These are phyloP conservation scores for Varanus komodoensis DNA, from an alignment of 2,113 vertebrate genomes.

Conservation along the genomic window DNA sequence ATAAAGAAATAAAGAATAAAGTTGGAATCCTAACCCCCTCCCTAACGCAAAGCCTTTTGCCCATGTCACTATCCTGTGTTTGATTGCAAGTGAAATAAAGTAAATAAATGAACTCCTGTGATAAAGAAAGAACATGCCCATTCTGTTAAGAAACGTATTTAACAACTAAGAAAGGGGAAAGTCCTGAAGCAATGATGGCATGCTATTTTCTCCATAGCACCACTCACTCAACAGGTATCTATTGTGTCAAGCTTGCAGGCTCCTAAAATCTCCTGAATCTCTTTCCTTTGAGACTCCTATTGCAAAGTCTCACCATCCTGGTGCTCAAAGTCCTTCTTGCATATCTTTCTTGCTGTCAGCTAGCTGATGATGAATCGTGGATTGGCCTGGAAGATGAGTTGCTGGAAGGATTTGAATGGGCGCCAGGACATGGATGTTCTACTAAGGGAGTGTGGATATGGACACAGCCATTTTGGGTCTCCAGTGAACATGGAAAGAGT, in stretches of 20 bases:
- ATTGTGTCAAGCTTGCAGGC: too few relatives aligned
- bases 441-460: slow-evolving; percentile 74
- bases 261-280: too few relatives aligned
- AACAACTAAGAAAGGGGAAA: background rate
- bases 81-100: too few relatives aligned
- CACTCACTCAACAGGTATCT: too few relatives aligned
- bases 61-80: background rate
- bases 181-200: background rate
- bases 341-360: slow-evolving; percentile 47
- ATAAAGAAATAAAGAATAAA: too few relatives aligned
- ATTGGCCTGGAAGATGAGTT: slow-evolving; percentile 34
- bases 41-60: background rate
- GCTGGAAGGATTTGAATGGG: slow-evolving; percentile 59
- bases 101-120: background rate
- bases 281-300: too few relatives aligned
- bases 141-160: background rate
- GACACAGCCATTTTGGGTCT: slow-evolving; percentile 72
- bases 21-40: too few relatives aligned
- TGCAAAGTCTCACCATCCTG: background rate
- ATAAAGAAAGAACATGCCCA: background rate
- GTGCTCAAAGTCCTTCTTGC: too few relatives aligned
- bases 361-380: slow-evolving; percentile 42
- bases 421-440: slow-evolving; percentile 42
- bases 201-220: too few relatives aligned
- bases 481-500: slow-evolving; percentile 58